Evolutionary conservation across 2,113 vertebrate species (phyloP).

Genomic region (Erinaceus europaeus): DNA sequence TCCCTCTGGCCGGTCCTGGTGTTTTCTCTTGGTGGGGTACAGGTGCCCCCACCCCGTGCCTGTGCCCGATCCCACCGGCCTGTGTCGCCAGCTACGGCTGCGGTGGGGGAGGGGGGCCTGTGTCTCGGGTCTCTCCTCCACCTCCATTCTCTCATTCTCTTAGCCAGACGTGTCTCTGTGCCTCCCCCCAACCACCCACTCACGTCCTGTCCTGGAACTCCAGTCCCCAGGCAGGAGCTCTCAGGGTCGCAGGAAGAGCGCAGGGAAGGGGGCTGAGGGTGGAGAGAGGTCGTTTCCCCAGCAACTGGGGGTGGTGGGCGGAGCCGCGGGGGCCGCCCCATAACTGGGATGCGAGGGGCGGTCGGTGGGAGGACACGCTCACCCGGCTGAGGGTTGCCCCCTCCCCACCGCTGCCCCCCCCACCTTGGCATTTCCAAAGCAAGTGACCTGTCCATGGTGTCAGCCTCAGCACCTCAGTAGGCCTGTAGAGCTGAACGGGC

Average conservation of each 20-base stretch:
- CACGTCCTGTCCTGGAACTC: neutral
- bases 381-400: neutral
- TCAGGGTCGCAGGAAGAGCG: conserved; percentile 69
- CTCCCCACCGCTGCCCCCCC: neutral
- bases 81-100: neutral
- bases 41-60: neutral
- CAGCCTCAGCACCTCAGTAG: too few relatives aligned
- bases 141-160: neutral
- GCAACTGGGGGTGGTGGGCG: conserved; percentile 83
- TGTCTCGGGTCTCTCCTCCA: neutral
- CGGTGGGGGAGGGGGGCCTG: neutral
- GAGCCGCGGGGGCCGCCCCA: conserved; percentile 75
- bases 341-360: conserved; percentile 67
- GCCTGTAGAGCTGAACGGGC: too few relatives aligned
- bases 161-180: neutral
- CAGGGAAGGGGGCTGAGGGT: conserved; percentile 63
- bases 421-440: fast-evolving
- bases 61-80: neutral
- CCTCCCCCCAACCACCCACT: neutral
- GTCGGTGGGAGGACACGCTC: conserved; percentile 31
- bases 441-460: too few relatives aligned
- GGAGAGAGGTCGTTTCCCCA: conserved; percentile 88
- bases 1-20: neutral
- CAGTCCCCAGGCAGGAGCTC: conserved; percentile 68
- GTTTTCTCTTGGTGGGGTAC: neutral